These are phyloP conservation scores for Addax nasomaculatus DNA, from an alignment of 2,113 vertebrate genomes.

Conservation along the genomic window DNA sequence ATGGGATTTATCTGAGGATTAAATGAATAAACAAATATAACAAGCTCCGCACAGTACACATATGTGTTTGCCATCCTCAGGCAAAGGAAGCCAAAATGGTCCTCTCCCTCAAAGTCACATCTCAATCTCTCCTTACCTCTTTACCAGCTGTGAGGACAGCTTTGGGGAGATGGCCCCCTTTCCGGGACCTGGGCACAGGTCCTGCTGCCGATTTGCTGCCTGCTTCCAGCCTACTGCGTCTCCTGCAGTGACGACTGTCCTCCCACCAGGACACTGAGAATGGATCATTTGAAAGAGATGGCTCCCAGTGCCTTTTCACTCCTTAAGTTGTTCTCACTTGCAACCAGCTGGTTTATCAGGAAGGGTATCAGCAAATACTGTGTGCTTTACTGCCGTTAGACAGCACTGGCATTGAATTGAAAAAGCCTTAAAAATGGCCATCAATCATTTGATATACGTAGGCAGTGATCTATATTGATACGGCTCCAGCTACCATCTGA, in stretches of 20 bases:
- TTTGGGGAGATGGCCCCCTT: not conserved
- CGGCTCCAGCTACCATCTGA: slow-evolving; percentile 64
- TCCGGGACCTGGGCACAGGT: not conserved
- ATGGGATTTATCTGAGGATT: not conserved
- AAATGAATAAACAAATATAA: not conserved
- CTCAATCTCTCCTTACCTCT: not conserved
- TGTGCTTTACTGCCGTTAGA: slow-evolving; percentile 72
- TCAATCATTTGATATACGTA: slow-evolving; percentile 77
- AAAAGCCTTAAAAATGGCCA: slow-evolving; percentile 79
- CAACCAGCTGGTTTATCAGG: slow-evolving; percentile 66
- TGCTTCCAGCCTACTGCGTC: not conserved
- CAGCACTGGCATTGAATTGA: slow-evolving; percentile 71
- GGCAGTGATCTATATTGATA: slow-evolving; percentile 77
- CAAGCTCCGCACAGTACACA: not conserved
- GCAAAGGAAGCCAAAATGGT: not conserved
- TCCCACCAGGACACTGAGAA: slow-evolving; percentile 34
- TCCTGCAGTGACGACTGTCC: not conserved
- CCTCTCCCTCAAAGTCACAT: not conserved
- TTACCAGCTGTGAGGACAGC: not conserved
- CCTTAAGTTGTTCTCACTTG: slow-evolving; percentile 63
- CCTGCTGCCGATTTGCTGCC: not conserved
- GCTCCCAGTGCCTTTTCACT: slow-evolving; percentile 43
- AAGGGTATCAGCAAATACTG: slow-evolving; percentile 74
- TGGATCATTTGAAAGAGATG: slow-evolving; percentile 67
- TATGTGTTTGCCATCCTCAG: not conserved